phyloP scores from a whole-genome alignment of 2,113 vertebrate species.

The Neotragus pygmaeus region DNA sequence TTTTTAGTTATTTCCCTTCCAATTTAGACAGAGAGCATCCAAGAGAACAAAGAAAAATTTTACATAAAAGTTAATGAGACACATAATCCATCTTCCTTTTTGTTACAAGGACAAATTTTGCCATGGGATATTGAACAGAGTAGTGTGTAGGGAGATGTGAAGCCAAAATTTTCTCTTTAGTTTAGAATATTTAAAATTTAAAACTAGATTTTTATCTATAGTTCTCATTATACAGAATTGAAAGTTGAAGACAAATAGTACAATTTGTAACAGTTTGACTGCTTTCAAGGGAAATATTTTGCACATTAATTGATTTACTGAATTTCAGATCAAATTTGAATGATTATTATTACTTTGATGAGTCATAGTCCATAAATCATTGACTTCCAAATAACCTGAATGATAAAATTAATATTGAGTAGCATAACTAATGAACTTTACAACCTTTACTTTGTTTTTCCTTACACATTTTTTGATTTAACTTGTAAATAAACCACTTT shows the following conservation, averaged over 20 bases:
- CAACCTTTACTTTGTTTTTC: neutral
- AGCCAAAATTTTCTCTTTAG: neutral
- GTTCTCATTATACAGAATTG: neutral
- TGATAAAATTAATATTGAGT: neutral
- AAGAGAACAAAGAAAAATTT: constrained; percentile 64
- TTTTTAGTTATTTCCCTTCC: neutral
- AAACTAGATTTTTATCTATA: neutral
- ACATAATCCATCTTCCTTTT: constrained; percentile 38
- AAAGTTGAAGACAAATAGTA: neutral
- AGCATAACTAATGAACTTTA: neutral
- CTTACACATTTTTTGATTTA: neutral
- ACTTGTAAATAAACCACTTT: neutral
- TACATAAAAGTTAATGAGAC: constrained; percentile 72
- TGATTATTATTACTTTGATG: neutral
- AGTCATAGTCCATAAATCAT: neutral
- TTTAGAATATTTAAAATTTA: neutral
- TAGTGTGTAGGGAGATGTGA: neutral
- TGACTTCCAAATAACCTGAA: neutral
- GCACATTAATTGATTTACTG: neutral
- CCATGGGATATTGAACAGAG: constrained; percentile 47
- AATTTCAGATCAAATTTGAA: neutral
- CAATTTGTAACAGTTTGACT: neutral
- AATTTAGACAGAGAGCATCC: constrained; percentile 36
- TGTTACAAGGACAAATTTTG: constrained; percentile 43
- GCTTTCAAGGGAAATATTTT: neutral